Conservation (phyloP, 2,797 vertebrate genomes). For the Myotis myotis region DNA sequence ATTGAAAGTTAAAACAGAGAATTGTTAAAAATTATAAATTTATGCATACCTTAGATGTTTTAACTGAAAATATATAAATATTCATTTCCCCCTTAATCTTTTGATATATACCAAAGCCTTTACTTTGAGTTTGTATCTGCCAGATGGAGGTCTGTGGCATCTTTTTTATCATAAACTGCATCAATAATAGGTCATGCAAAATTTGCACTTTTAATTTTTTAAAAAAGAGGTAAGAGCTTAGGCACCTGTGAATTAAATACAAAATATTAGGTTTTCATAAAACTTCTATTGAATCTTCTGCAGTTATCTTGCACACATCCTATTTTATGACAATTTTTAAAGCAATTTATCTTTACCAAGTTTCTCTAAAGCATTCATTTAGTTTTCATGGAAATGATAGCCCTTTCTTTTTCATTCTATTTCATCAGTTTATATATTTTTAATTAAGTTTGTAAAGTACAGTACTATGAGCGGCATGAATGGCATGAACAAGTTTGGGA, state of each 20-base stretch:
- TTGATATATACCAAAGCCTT: not conserved
- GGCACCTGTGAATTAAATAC: not conserved
- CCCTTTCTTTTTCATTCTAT: not conserved
- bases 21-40: slow-evolving; percentile 52
- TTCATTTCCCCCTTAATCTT: not conserved
- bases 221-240: not conserved
- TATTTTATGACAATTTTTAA: not conserved
- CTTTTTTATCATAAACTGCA: not conserved
- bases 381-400: not conserved
- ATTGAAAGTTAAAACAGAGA: slow-evolving; percentile 36
- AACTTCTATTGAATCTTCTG: slow-evolving; percentile 7
- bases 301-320: not conserved
- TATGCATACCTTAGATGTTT: slow-evolving; percentile 14
- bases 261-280: slow-evolving; percentile 25
- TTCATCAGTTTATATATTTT: not conserved
- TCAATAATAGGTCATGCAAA: not conserved
- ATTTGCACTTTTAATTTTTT: slow-evolving; percentile 17
- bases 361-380: slow-evolving; percentile 17
- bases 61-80: slow-evolving; percentile 30
- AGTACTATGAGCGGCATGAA: not conserved
- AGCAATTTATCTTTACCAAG: not conserved
- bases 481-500: not conserved
- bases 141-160: not conserved
- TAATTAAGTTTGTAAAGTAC: not conserved
- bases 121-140: slow-evolving; percentile 29